phyloP scores from a whole-genome alignment of 64 coral and sea anemone genomes.

The Dendronephthya gigantea region DNA sequence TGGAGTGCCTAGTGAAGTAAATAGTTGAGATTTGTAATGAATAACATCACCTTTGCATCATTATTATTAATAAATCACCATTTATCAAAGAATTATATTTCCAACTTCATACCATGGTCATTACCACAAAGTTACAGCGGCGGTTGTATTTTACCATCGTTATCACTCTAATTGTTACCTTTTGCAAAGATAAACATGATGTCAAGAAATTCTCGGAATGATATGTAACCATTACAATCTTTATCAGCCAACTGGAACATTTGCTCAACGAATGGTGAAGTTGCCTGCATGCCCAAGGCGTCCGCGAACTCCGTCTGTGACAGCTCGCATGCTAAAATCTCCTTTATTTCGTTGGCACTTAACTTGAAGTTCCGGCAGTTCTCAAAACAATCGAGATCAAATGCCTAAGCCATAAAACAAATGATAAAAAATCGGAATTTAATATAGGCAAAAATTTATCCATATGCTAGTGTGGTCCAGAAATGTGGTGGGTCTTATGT shows the following conservation, averaged over 20 bases:
- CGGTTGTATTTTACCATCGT: too few species aligned
- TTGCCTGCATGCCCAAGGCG: neutral
- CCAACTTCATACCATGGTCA: too few species aligned
- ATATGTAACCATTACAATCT: neutral
- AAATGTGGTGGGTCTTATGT: too few species aligned
- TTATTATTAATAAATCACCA: neutral
- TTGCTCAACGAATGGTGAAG: neutral
- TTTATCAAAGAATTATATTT: too few species aligned
- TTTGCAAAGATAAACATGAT: constrained; percentile 7
- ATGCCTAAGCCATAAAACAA: neutral
- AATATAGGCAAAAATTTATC: neutral
- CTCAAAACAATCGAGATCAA: neutral
- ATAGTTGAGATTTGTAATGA: neutral
- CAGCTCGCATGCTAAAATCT: neutral
- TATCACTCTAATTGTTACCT: neutral
- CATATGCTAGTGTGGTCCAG: too few species aligned
- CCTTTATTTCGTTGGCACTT: neutral
- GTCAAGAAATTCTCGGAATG: constrained; percentile 10
- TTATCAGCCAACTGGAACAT: neutral
- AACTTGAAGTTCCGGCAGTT: neutral
- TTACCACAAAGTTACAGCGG: too few species aligned
- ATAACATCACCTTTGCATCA: neutral
- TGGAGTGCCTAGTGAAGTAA: neutral
- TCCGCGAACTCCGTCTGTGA: constrained; percentile 7
- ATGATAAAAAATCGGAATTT: too few species aligned